These are phyloP conservation scores for Tenthredo livida DNA, from an alignment of 2,888 invertebrate species.

Conservation along the genomic window DNA sequence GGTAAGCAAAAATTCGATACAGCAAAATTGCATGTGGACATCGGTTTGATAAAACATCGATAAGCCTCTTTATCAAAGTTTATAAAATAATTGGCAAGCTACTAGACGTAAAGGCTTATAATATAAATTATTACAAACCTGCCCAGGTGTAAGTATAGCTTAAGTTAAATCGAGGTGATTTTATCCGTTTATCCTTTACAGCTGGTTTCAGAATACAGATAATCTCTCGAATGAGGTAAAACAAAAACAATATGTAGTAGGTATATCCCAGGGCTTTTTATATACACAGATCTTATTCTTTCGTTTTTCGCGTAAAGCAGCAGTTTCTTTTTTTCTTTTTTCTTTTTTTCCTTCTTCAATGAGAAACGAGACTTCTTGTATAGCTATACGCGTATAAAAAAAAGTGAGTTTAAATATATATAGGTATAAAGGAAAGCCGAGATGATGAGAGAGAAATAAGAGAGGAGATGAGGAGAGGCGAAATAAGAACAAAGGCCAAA, in stretches of 20 bases:
- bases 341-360: neutral
- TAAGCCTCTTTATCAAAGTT: neutral
- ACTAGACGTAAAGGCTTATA: neutral
- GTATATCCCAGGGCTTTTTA: too few species aligned
- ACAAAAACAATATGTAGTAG: too few species aligned
- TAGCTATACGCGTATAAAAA: neutral
- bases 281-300: neutral
- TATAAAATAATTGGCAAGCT: neutral
- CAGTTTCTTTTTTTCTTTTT: neutral
- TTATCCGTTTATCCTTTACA: neutral
- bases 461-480: neutral
- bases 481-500: slow-evolving; percentile 46
- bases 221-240: too few species aligned
- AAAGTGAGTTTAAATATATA: neutral
- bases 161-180: neutral
- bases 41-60: neutral
- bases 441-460: slow-evolving; percentile 10
- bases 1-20: too few species aligned
- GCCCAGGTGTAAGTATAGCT: too few species aligned
- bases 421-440: neutral
- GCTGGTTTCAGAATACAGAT: too few species aligned
- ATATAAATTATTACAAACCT: neutral
- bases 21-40: neutral
- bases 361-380: neutral
- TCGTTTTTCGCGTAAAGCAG: neutral